Evolutionary conservation across 1,140 invertebrate species (phyloP), one percentile per base, ranked within the genome.

Genomic region (Rhyzopertha dominica): DNA sequence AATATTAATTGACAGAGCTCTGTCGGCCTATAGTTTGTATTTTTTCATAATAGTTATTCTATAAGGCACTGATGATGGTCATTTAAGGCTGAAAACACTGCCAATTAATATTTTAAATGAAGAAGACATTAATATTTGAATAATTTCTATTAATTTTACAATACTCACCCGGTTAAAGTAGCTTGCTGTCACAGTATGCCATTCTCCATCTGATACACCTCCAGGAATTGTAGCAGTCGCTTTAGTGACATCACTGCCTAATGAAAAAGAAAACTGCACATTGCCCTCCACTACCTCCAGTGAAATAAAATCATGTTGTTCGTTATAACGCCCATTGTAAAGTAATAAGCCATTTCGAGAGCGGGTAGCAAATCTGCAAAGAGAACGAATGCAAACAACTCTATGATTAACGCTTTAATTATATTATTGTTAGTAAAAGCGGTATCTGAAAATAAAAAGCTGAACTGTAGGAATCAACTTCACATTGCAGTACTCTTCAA

Each of bases 311-410:
- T 99, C 95, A 61, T 96, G 92, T 9, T 84, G 77, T 58, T 95
- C 91, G 65, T 97, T 96, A 65, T 95, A 97, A 1, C 94, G 76
- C 0, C 95, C 94, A 66, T 98, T 97, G 72, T 98, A 98, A 0
- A 97, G 71, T 0, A 98, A 63, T 1, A 98, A 65, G 0, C 90
- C 94, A 51, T 92, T 84, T 2, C 80, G 74, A 9, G 81, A 68
- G 51, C 90, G 83, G 0, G 92, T 96, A 1, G 93, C 87, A 70
- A 97, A 96, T 54, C 81, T 84, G 58, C 23, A 68, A 63, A 47
- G 52, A 44, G 54, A 8, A 4, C 13, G 16, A 31, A 31, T 5
- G 25, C 31, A 5, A n/a, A n/a, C n/a, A 47, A 42, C 29, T 37
- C 29, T 29, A 9, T 25, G 25, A 35, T 1, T 36, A 40, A 9